Percentiles rank a stretch among this genome's conserved stretches.
phyloP scores from a whole-genome alignment of 2,113 vertebrate genomes.

The Corynorhinus townsendii region DNA sequence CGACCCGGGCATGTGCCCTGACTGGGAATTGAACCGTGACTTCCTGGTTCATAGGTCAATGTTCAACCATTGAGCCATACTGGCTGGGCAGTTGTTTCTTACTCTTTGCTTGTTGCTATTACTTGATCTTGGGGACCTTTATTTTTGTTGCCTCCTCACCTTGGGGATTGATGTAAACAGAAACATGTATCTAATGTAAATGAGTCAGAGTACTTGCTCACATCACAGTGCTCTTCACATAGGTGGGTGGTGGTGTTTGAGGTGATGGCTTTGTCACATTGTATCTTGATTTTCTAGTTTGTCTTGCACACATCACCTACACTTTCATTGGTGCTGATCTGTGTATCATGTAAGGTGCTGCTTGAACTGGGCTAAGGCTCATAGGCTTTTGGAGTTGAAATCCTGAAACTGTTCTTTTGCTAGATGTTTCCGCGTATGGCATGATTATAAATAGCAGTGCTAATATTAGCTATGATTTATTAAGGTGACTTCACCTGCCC shows the following conservation, averaged over 20 bases:
- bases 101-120: neutral
- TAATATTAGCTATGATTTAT: neutral
- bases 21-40: no score
- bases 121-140: neutral
- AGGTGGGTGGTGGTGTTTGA: neutral
- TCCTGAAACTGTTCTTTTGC: neutral
- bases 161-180: neutral
- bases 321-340: neutral
- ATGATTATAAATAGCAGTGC: neutral
- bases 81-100: no score
- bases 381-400: neutral
- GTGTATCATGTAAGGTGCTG: neutral
- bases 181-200: neutral
- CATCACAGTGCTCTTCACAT: neutral
- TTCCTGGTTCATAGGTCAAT: no score
- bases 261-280: neutral
- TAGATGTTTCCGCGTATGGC: neutral
- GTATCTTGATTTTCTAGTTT: neutral
- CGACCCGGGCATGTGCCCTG: no score
- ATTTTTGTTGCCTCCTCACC: neutral
- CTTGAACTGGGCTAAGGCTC: neutral
- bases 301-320: neutral
- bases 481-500: no score
- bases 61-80: no score
- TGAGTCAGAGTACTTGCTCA: neutral